Evolutionary conservation across 1,140 invertebrate species (phyloP).

Genomic region (Anastrepha obliqua): DNA sequence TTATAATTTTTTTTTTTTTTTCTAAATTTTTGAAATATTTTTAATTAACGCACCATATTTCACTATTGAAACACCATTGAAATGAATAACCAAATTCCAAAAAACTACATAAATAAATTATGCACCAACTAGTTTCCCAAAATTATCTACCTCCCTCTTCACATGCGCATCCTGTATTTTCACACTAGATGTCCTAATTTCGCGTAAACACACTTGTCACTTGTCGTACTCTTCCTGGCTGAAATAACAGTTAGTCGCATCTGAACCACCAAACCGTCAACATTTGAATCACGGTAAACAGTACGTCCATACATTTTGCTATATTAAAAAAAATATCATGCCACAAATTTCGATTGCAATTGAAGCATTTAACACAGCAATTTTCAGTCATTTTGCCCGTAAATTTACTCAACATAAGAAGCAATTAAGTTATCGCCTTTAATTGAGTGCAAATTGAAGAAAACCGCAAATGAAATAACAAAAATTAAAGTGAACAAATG

Average conservation of each 20-base stretch:
- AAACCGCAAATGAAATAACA: not conserved
- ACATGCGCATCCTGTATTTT: conserved; percentile 34
- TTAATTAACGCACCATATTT: too few species aligned
- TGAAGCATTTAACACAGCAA: conserved; percentile 15
- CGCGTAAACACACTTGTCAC: conserved; percentile 46
- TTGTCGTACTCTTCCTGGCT: conserved; percentile 45
- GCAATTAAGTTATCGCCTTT: conserved; percentile 12
- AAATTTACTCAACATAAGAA: conserved; percentile 1
- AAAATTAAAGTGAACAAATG: conserved; percentile 30
- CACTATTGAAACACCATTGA: too few species aligned
- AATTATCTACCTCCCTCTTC: not conserved
- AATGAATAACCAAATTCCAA: too few species aligned
- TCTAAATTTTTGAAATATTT: too few species aligned
- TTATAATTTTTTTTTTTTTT: too few species aligned
- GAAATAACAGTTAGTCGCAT: conserved; percentile 68
- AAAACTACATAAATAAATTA: not conserved
- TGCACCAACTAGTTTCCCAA: not conserved
- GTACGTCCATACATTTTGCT: conserved; percentile 17
- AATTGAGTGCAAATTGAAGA: conserved; percentile 22
- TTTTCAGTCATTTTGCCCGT: not conserved
- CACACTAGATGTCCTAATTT: conserved; percentile 35
- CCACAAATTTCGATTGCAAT: not conserved
- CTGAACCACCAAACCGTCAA: conserved; percentile 69
- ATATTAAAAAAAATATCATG: not conserved
- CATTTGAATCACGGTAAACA: conserved; percentile 41